Evolutionary conservation across 2,113 vertebrate species (phyloP).

Genomic region (Callospermophilus lateralis): DNA sequence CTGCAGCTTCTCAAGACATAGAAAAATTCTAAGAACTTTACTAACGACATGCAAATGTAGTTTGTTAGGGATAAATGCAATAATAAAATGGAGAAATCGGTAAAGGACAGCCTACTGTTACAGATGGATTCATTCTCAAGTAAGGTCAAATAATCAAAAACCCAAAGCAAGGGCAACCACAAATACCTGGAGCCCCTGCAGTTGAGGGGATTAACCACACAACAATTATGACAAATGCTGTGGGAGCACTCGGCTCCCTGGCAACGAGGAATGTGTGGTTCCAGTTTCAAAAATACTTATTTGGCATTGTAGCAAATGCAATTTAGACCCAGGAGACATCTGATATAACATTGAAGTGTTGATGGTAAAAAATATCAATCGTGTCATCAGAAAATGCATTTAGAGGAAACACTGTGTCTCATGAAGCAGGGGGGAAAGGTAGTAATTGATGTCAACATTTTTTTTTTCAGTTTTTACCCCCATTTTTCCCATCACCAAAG

Average conservation of each 20-base stretch:
- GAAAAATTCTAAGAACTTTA: slow-evolving; percentile 61
- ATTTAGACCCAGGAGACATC: not conserved
- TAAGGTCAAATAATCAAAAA: slow-evolving; percentile 62
- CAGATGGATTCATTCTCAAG: slow-evolving; percentile 55
- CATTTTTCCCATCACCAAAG: slow-evolving; percentile 31
- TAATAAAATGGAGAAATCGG: slow-evolving; percentile 38
- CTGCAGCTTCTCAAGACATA: slow-evolving; percentile 1
- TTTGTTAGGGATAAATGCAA: slow-evolving; percentile 57
- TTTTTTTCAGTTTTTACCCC: slow-evolving; percentile 30
- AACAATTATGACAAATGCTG: slow-evolving; percentile 53
- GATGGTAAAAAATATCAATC: slow-evolving; percentile 16
- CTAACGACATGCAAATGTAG: slow-evolving; percentile 65
- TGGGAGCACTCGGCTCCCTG: not conserved
- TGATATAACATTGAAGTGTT: not conserved
- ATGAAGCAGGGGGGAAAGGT: not conserved
- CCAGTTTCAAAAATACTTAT: slow-evolving; percentile 50
- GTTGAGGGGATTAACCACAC: slow-evolving; percentile 60
- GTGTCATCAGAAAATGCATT: not conserved
- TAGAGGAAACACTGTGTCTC: not conserved
- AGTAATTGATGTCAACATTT: slow-evolving; percentile 61
- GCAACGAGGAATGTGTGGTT: not conserved
- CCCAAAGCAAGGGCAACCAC: slow-evolving; percentile 35
- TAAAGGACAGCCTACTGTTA: slow-evolving; percentile 59
- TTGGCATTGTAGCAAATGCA: slow-evolving; percentile 43
- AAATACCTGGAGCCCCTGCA: slow-evolving; percentile 57